These are phyloP conservation scores for Scaptomyza flava DNA, from an alignment of 2,888 invertebrate genomes.

Conservation along the genomic window DNA sequence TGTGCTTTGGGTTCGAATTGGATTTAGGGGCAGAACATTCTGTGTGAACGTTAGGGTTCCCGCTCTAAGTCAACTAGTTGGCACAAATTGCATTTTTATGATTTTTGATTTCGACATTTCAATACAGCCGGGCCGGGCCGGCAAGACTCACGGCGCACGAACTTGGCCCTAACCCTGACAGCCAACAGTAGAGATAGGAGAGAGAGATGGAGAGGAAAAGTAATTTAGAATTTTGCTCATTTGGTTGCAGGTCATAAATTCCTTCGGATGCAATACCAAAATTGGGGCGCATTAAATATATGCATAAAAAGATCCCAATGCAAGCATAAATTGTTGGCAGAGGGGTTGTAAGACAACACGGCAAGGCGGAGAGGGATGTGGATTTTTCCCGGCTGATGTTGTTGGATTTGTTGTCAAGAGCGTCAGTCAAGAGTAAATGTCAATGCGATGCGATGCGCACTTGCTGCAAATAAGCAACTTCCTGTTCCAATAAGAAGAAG, in stretches of 20 bases:
- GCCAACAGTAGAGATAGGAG: too few species aligned
- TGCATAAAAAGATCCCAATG: not conserved
- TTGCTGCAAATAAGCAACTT: slow-evolving; percentile 76
- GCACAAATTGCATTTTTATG: slow-evolving; percentile 75
- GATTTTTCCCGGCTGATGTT: slow-evolving; percentile 5
- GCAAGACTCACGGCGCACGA: slow-evolving; percentile 17
- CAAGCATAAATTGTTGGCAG: slow-evolving; percentile 35
- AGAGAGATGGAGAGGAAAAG: slow-evolving; percentile 45
- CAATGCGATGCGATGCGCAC: slow-evolving; percentile 72
- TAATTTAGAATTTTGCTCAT: slow-evolving; percentile 63
- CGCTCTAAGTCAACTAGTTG: slow-evolving; percentile 60
- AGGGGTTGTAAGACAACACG: not conserved
- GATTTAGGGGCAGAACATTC: slow-evolving; percentile 10
- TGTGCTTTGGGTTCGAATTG: slow-evolving; percentile 6
- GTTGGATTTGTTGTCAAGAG: slow-evolving; percentile 24
- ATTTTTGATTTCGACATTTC: slow-evolving; percentile 72
- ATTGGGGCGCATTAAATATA: slow-evolving; percentile 42
- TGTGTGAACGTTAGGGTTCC: slow-evolving; percentile 3
- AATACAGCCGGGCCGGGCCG: slow-evolving; percentile 22
- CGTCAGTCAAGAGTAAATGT: slow-evolving; percentile 61
- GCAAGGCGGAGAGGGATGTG: not conserved
- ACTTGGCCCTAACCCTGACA: slow-evolving; percentile 12
- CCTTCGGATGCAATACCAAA: slow-evolving; percentile 34
- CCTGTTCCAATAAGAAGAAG: slow-evolving; percentile 72
- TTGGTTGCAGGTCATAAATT: slow-evolving; percentile 51